Evolutionary conservation across 2,888 invertebrate species (phyloP).

Genomic region (Cistogaster globosa): DNA sequence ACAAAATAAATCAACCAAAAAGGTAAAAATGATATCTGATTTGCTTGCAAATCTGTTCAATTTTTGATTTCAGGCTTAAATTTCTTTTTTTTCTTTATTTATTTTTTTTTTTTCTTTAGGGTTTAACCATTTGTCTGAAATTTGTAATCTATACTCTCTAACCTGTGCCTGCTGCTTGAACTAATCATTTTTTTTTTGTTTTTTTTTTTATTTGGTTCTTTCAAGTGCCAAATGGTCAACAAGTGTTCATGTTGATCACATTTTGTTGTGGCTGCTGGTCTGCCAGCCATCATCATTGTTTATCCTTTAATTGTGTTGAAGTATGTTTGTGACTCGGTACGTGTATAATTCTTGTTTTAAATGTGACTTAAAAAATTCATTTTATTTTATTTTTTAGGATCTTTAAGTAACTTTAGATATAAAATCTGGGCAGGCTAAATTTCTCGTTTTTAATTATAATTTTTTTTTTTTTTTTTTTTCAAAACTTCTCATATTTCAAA

Average conservation of each 20-base stretch:
- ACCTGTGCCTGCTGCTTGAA: constrained; percentile 70
- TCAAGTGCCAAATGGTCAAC: constrained; percentile 69
- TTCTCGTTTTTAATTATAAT: constrained; percentile 69
- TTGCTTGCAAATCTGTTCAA: constrained; percentile 62
- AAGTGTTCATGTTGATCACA: constrained; percentile 60
- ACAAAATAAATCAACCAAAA: constrained; percentile 13
- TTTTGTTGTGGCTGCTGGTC: constrained; percentile 28
- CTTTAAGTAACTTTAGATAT: constrained; percentile 61
- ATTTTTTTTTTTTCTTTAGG: too few species aligned
- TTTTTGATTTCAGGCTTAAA: constrained; percentile 35
- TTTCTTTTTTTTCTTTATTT: constrained; percentile 9
- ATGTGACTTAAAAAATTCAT: constrained; percentile 22
- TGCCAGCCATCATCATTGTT: constrained; percentile 56
- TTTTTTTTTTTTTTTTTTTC: constrained; percentile 67
- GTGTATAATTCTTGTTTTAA: constrained; percentile 8
- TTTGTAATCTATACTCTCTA: constrained; percentile 69
- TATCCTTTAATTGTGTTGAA: constrained; percentile 35
- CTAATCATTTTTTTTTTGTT: constrained; percentile 16
- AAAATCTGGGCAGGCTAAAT: constrained; percentile 65
- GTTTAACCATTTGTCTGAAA: constrained; percentile 66
- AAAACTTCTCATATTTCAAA: constrained; percentile 72
- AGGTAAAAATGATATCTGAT: constrained; percentile 40
- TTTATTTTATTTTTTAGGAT: constrained; percentile 31
- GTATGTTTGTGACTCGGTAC: constrained; percentile 16
- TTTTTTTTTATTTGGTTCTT: neutral